A percentile compares a stretch with the other conserved stretches of the same genome.
Conservation (phyloP, 2,113 vertebrate genomes). For the Indri indri region DNA sequence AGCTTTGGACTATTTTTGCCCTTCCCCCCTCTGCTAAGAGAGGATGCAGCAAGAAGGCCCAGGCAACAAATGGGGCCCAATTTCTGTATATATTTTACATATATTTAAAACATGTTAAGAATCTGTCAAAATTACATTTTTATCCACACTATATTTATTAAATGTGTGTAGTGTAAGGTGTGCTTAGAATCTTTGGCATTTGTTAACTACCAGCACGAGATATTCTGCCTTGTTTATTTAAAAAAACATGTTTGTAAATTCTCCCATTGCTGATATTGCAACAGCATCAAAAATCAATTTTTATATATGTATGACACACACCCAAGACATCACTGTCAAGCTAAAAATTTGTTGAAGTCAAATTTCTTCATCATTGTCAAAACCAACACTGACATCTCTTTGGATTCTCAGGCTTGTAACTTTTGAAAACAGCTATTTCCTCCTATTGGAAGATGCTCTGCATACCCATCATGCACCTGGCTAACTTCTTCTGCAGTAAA, state of each 20-base stretch:
- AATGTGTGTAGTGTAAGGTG: not conserved
- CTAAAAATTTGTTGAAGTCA: not conserved
- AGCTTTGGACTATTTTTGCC: not conserved
- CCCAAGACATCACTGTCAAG: not conserved
- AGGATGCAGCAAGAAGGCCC: not conserved
- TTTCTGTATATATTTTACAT: not conserved
- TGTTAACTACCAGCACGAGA: not conserved
- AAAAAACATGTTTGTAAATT: not conserved
- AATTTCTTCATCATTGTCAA: not conserved
- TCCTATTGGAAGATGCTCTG: not conserved
- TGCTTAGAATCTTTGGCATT: not conserved
- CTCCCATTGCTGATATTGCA: not conserved
- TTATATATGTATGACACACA: not conserved
- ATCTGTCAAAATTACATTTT: constrained; percentile 26
- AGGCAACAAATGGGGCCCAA: not conserved
- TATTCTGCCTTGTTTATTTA: not conserved
- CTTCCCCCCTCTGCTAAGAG: not conserved
- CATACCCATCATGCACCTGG: too few species aligned
- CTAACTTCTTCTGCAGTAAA: not conserved
- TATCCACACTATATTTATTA: not conserved
- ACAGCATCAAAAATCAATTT: not conserved
- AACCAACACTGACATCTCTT: not conserved
- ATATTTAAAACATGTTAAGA: constrained; percentile 16
- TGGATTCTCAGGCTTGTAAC: not conserved
- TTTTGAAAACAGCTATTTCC: not conserved